phyloP scores from a whole-genome alignment of 2,113 vertebrate species.

The Lepisosteus oculatus region DNA sequence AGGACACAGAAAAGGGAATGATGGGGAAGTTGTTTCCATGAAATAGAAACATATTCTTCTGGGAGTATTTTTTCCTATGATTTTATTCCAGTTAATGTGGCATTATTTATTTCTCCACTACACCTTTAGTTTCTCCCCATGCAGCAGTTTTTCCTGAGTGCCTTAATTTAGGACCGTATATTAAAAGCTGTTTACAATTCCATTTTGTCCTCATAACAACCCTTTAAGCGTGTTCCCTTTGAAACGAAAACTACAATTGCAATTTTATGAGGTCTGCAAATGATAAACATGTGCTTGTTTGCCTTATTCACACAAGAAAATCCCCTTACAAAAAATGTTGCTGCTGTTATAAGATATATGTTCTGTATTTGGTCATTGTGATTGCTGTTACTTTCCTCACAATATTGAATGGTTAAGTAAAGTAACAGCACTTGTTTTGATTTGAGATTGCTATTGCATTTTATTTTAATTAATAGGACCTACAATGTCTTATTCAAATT shows the following conservation, averaged over 20 bases:
- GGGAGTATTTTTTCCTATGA: conserved; percentile 49
- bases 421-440: too few relatives aligned
- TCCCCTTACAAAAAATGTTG: too few relatives aligned
- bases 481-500: too few relatives aligned
- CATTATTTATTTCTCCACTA: conserved; percentile 3
- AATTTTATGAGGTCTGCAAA: conserved; percentile 32
- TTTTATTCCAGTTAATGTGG: conserved; percentile 9
- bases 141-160: not conserved
- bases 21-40: conserved; percentile 63
- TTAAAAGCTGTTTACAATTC: conserved; percentile 7
- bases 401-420: too few relatives aligned
- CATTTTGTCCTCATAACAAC: conserved; percentile 6
- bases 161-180: not conserved
- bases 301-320: not conserved
- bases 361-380: too few relatives aligned
- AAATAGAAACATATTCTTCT: conserved; percentile 53
- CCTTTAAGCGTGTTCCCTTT: too few relatives aligned
- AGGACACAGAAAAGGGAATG: conserved; percentile 57
- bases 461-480: too few relatives aligned
- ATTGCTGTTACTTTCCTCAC: too few relatives aligned
- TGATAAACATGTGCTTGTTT: not conserved
- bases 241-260: conserved; percentile 13
- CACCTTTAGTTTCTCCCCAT: not conserved
- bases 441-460: too few relatives aligned
- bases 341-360: too few relatives aligned